phyloP scores from a whole-genome alignment of 2,797 vertebrate species.

The Gorsachius magnificus region DNA sequence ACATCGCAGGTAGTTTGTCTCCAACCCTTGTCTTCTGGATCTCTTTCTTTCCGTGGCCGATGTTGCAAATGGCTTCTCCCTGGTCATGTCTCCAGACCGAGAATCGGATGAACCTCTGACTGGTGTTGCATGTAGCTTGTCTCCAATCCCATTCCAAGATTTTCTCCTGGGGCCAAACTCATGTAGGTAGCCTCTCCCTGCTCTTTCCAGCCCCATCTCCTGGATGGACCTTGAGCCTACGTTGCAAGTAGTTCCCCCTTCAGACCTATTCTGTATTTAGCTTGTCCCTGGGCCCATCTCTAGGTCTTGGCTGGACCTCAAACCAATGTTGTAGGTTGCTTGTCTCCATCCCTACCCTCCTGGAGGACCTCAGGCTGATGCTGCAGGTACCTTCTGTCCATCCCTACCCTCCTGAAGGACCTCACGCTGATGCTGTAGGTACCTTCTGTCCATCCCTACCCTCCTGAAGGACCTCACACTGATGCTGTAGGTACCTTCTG shows the following conservation, averaged over 20 bases:
- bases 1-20: not conserved
- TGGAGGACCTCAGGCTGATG: rapidly evolving
- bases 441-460: not conserved
- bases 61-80: not conserved
- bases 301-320: not conserved
- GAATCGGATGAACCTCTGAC: not conserved
- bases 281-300: not conserved
- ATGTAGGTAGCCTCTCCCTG: not conserved
- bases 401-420: no score
- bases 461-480: not conserved
- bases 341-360: not conserved
- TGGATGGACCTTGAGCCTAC: not conserved
- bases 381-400: not conserved
- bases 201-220: not conserved
- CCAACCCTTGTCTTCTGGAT: not conserved
- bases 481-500: rapidly evolving
- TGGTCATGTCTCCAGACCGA: not conserved
- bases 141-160: not conserved
- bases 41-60: no score
- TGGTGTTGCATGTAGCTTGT: not conserved
- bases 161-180: not conserved
- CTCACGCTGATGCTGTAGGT: rapidly evolving
- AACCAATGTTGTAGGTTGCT: rapidly evolving
- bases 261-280: not conserved
- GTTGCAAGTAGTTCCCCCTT: not conserved